Evolutionary conservation across 2,797 vertebrate genomes (phyloP).

Genomic region (Balearica regulorum): DNA sequence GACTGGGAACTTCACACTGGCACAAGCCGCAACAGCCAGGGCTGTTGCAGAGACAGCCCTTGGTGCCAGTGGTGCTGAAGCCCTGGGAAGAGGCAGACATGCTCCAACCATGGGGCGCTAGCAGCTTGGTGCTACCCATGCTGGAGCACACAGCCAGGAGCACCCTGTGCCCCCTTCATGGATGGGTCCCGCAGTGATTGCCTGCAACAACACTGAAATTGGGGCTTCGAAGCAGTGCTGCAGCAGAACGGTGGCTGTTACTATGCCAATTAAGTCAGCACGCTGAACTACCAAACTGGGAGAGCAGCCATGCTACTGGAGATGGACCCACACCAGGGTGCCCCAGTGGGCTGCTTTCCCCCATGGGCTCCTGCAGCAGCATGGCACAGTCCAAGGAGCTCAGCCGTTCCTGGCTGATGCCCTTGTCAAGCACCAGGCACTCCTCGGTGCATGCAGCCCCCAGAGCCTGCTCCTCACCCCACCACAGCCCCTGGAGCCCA

Average conservation of each 20-base stretch:
- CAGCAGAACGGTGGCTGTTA: neutral
- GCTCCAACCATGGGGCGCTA: rapidly evolving
- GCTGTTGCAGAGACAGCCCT: neutral
- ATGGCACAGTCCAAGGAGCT: neutral
- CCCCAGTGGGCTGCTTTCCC: neutral
- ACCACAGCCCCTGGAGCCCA: rapidly evolving
- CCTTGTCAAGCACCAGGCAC: neutral
- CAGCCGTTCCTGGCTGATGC: neutral
- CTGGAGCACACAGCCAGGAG: neutral
- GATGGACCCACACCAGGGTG: neutral
- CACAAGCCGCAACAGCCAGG: rapidly evolving
- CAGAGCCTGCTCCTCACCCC: neutral
- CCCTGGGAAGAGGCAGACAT: neutral
- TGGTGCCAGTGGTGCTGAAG: neutral
- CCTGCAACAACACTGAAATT: rapidly evolving
- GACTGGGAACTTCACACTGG: neutral
- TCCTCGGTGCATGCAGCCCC: neutral
- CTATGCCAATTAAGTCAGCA: neutral
- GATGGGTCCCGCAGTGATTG: neutral
- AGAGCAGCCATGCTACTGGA: neutral
- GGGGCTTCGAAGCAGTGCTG: neutral
- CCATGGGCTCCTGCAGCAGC: neutral
- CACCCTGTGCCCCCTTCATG: rapidly evolving
- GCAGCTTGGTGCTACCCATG: rapidly evolving
- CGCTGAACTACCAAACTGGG: neutral